Base-by-base conservation (phyloP, 1,140 invertebrate genomes). In the Diabrotica virgifera region DNA sequence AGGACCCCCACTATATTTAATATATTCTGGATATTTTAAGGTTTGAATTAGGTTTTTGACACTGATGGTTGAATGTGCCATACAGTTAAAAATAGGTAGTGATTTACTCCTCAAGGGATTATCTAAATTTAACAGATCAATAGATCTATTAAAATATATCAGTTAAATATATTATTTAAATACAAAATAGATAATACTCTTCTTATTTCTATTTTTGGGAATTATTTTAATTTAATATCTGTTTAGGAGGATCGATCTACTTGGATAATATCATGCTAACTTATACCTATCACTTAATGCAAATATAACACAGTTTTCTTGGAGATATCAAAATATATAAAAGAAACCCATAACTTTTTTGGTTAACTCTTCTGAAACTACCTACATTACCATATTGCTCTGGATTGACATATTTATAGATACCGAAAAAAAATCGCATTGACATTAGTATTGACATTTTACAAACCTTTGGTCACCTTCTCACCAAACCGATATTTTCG, bases 391-490 rank as follows among this genome's bases (percentile, higher is more conserved):
- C 70, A 75, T 79, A 79, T 79, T 79, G 78, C 78, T 79, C 72
- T 74, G 76, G 76, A 79, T 78, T 78, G 78, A 79, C 75, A 76
- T 59, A 62, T 78, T 72, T 70, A 58, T 40, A 59, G 50, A 59
- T 59, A 65, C 63, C 13, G 12, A 67, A 65, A 61, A 65, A 54
- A 70, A 75, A 70, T 74, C 72, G 70, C 77, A 79, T 79, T 79
- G 77, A 79, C 77, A 78, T 76, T 73, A 73, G 70, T 79, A 79
- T 79, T 79, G 77, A 79, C 77, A 79, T 79, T 71, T 72, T 70
- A 72, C 67, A 72, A 76, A 77, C 74, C 74, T 78, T 78, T 78
- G 76, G 76, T 77, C 77, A 76, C 65, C 74, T 68, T 71, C 70
- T 67, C 70, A 70, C 55, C 59, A 35, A 13, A 57, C n/a, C 55